Evolutionary conservation across 1,140 invertebrate species (phyloP), one percentile per base, ranked within the genome.

Genomic region (Philotrypesis tridentata): DNA sequence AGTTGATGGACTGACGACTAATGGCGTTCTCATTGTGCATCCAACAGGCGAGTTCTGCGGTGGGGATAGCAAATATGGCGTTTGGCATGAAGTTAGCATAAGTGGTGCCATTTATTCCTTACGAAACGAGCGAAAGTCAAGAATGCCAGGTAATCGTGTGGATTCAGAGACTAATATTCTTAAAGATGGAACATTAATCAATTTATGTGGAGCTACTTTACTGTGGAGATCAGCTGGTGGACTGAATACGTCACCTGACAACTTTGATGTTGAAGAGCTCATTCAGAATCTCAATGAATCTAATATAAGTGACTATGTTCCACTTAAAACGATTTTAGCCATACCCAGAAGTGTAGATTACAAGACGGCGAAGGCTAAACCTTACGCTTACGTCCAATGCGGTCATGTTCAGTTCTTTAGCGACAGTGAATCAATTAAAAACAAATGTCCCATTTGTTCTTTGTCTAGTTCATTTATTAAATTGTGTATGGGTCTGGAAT

Each of bases 151-250:
- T 67, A 92, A 93, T 84, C 92, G 94, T 27, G 94, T 96, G 48
- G 94, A 96, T 82, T 95, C 96, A 43, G 97, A 98, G 92, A 96
- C 94, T 70, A 99, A 99, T 92, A 94, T 98, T 76, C 92, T 99
- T 33, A 94, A 97, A 91, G 99, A 99, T 92, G 98, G 99, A 33
- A 99, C 98, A 31, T 93, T 99, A 87, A 99, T 99, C 87, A 99
- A 99, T 93, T 93, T 99, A 77, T 99, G 99, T 92, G 99, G 99
- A 65, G 99, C 98, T n/a, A 99, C 99, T 14, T 92, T 99, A 74
- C 92, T 99, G 21, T 99, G 98, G 98, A 94, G 99, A 89, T 99
- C 98, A 37, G 97, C 97, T 12, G 97, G 98, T 89, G 98, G 98
- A 80, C 93, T 99, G 31, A 95, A 95, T 68, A 96, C 97, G 90